These are phyloP conservation scores for Cephonodes hylas DNA, from an alignment of 2,888 invertebrate genomes.

Conservation along the genomic window DNA sequence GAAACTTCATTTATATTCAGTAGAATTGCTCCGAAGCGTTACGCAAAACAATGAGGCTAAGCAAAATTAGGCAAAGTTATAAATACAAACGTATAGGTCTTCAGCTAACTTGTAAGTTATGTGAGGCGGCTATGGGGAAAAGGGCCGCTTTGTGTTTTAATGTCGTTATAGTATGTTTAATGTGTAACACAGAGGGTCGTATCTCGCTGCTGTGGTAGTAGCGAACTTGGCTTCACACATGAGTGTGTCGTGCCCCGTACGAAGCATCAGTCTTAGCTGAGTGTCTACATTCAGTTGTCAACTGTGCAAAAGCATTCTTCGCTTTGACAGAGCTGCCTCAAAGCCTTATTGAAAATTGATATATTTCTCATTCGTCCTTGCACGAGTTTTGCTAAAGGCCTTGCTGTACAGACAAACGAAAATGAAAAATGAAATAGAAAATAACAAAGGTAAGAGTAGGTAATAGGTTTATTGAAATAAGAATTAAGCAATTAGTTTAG, in stretches of 20 bases:
- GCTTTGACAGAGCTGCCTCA: slow-evolving; percentile 31
- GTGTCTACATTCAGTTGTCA: slow-evolving; percentile 33
- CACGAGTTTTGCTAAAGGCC: slow-evolving; percentile 13
- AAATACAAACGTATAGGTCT: slow-evolving; percentile 34
- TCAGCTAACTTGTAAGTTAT: not conserved
- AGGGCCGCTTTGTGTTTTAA: slow-evolving; percentile 7
- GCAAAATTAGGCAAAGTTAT: slow-evolving; percentile 50
- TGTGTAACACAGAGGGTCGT: not conserved
- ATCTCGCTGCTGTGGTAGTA: not conserved
- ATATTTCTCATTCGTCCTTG: not conserved
- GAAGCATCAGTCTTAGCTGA: not conserved
- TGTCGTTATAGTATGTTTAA: not conserved
- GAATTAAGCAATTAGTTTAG: no score
- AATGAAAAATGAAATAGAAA: no score
- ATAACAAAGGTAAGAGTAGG: no score
- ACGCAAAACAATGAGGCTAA: slow-evolving; percentile 50
- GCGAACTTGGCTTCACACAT: not conserved
- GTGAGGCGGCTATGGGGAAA: not conserved
- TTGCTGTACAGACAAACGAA: no score
- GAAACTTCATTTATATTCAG: slow-evolving; percentile 70
- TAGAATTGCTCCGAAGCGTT: slow-evolving; percentile 56
- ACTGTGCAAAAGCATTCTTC: slow-evolving; percentile 25
- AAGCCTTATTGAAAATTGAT: slow-evolving; percentile 29
- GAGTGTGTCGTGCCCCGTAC: not conserved
- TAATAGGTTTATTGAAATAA: no score